phyloP scores from a whole-genome alignment of 2,888 invertebrate genomes.

The Hipparchia semele region DNA sequence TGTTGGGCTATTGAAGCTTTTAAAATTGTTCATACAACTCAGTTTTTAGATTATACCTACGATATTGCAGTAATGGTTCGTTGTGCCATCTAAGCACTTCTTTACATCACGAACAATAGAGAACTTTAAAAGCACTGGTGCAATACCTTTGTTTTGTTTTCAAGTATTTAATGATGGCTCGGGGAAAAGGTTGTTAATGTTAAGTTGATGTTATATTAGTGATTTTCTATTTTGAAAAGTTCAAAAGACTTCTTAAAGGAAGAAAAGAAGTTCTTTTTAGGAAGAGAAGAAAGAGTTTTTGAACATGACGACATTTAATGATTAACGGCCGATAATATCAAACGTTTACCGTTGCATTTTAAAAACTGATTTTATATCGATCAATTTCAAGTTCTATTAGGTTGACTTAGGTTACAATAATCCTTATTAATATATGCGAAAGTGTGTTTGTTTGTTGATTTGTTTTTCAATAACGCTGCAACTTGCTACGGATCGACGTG shows the following conservation, averaged over 20 bases:
- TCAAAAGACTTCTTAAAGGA: background rate
- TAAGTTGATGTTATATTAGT: constrained; percentile 12
- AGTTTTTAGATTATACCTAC: constrained; percentile 5
- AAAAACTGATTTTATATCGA: background rate
- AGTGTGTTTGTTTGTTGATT: no score
- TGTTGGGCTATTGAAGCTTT: no score
- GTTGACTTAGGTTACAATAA: no score
- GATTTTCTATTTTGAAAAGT: background rate
- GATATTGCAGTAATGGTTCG: constrained; percentile 1
- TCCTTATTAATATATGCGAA: no score
- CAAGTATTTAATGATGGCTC: constrained; percentile 25
- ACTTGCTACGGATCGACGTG: no score
- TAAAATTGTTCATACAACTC: background rate
- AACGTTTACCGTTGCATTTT: no score
- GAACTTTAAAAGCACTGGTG: constrained; percentile 20
- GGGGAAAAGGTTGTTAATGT: constrained; percentile 11
- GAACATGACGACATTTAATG: no score
- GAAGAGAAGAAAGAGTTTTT: no score
- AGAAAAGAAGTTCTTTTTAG: no score
- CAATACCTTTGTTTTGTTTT: constrained; percentile 23
- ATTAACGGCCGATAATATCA: no score
- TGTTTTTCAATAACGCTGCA: no score
- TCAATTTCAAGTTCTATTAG: no score
- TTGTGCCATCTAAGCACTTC: constrained; percentile 22
- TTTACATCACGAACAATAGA: constrained; percentile 22